Evolutionary conservation across 2,888 invertebrate species (phyloP).

Genomic region (Sepiola atlantica): DNA sequence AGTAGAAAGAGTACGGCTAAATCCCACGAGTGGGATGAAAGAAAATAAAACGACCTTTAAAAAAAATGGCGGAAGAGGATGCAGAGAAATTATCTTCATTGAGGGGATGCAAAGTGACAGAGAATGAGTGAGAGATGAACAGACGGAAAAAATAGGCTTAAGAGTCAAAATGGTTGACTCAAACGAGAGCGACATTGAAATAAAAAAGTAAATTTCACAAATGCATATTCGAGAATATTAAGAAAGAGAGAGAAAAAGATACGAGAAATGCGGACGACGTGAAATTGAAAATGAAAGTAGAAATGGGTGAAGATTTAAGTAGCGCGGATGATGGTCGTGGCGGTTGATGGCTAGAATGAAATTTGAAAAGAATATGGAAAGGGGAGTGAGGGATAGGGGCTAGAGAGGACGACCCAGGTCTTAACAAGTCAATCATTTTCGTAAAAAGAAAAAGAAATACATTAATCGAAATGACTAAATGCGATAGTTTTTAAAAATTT

Average conservation of each 20-base stretch:
- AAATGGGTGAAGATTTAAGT: background rate
- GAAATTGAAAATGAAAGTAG: constrained; percentile 21
- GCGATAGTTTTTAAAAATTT: no score
- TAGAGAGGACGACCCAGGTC: background rate
- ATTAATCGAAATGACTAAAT: no score
- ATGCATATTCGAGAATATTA: background rate
- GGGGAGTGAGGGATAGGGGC: background rate
- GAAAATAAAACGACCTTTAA: no score
- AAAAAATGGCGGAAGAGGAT: background rate
- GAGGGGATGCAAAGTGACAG: background rate
- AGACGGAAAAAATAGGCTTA: background rate
- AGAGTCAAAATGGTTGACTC: background rate
- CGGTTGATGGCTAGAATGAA: background rate
- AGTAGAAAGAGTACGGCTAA: background rate
- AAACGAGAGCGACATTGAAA: background rate
- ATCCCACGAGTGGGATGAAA: no score
- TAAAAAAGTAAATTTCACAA: background rate
- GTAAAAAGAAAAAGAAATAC: background rate
- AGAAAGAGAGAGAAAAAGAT: background rate
- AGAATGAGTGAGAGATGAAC: background rate
- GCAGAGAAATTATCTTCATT: no score
- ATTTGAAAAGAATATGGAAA: background rate
- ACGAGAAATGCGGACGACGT: background rate
- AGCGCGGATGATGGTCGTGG: background rate
- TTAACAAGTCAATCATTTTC: background rate